Evolutionary conservation across 2,113 vertebrate species (phyloP), one percentile per base, ranked within the genome.

Genomic region (Mesitornis unicolor): DNA sequence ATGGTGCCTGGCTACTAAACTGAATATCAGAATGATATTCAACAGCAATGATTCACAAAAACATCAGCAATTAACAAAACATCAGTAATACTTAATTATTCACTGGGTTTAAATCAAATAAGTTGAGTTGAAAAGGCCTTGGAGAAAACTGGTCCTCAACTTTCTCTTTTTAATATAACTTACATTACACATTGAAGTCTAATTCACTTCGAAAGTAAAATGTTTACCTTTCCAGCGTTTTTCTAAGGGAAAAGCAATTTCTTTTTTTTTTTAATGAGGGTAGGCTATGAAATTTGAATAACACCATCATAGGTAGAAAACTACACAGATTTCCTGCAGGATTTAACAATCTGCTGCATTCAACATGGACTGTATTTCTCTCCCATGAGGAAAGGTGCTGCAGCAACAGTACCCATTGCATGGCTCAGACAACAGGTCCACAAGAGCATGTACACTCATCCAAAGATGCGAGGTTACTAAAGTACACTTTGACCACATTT

Each of bases 401-500:
- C 12, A 65, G 19, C 22, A 64, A 43, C 8, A 43, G 11, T 1
- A 86, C n/a, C 38, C 26, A 1, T 16, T 36, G 22, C 40, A 25
- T 12, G 9, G 42, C 22, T 67, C 36, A 51, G 67, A 35, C 7
- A 70, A 22, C 8, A 75, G 56, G 3, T 40, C 14, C 56, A 60
- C 60, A 65, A 79, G 15, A 78, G 11, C 21, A 29, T 42, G 10
- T 42, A 88, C 59, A 47, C 1, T n/a, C n/a, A n/a, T 7, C 25
- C 33, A n/a, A 1, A 26, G 25, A 16, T 4, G 3, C 11, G 26
- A 75, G 7, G 2, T 51, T n/a, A 14, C 5, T 35, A 13, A 50
- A 54, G 17, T 2, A 10, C 2, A 0, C 1, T 64, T 21, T 1
- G 0, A 3, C 60, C 21, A 8, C 35, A 45, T 61, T 6, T 10